Evolutionary conservation across 2,888 invertebrate genomes (phyloP), one percentile per base, ranked within the genome.

Genomic region (Trichopria drosophilae): DNA sequence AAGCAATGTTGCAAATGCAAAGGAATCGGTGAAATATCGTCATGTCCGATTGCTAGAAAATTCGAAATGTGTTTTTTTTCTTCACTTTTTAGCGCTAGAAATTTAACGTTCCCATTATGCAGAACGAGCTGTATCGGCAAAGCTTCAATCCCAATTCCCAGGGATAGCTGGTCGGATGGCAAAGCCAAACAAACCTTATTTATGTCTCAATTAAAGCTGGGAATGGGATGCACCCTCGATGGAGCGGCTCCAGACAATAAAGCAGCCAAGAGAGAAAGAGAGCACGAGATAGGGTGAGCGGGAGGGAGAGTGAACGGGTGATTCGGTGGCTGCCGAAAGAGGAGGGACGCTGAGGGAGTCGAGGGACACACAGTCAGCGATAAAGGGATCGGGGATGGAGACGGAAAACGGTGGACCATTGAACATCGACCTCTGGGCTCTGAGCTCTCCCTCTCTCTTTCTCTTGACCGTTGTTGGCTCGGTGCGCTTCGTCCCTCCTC

Each of bases 221-320:
- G 72, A 75, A 75, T 75, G 74, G 75, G 74, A 74, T 75, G 75
- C 75, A 74, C 75, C 75, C 75, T 74, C 75, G 73, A 75, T 75
- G 71, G 71, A 75, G 73, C 71, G 66, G 69, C 75, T 73, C 68
- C 69, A 68, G 71, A 73, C 72, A 71, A 75, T 75, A 75, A 75
- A 75, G 72, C 69, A 72, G 66, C 68, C 66, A 62, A 62, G 61
- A 65, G 67, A 58, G 66, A 62, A 64, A 49, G 22, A 41, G 43
- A 41, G 47, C 23, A 37, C 32, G 44, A 42, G 40, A 37, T 20
- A 35, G 60, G 53, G 50, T 32, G 34, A 37, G 36, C 49, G 55
- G 19, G 32, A 41, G 50, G 35, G 53, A 28, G 41, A 34, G 31
- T 47, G 50, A 51, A 53, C 51, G 53, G 43, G 50, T 51, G 20